Base-by-base conservation (phyloP, 2,888 invertebrate genomes). In the Diloba caeruleocephala region DNA sequence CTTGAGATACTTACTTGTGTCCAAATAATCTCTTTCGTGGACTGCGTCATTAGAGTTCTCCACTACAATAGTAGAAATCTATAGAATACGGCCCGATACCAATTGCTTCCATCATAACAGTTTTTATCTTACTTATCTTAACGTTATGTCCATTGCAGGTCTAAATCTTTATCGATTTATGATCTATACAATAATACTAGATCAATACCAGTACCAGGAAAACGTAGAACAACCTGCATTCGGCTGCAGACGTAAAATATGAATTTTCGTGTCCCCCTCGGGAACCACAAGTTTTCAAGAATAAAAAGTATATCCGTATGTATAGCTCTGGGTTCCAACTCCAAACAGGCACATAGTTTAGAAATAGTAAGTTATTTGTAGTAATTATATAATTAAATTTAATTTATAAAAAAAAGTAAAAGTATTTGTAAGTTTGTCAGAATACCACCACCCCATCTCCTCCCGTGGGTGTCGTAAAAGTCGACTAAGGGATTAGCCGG, bases 211-310 rank as follows among this genome's bases (percentile, higher is more conserved):
- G 2, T 25, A 3, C 26, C 21, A 23, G 6, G 19, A 29, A 50
- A 31, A 8, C 23, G 17, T 23, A 31, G 10, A 39, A 38, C 21
- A 42, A 13, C 9, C 17, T 21, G 19, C 15, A 52, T 39, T 26
- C 28, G 21, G 38, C 5, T 37, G 36, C 12, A 39, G 29, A 54
- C 14, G 25, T 43, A 33, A 36, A 49, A 39, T 23, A 43, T 52
- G 31, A 38, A 52, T 54, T 36, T 52, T 41, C 21, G 13, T 33
- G 14, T 34, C 14, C 12, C 41, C 17, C 49, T 21, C 36, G 49
- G 57, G 50, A 48, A 31, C 41, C 33, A 36, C 48, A 57, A 31
- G 42, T 66, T 62, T 61, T 8, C 12, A 1, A 8, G 34, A 41
- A 32, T 29, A 43, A 31, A 29, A 42, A 23, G 13, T 19, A 36